Evolutionary conservation across 2,113 vertebrate species (phyloP).

Genomic region (Mastomys natalensis): DNA sequence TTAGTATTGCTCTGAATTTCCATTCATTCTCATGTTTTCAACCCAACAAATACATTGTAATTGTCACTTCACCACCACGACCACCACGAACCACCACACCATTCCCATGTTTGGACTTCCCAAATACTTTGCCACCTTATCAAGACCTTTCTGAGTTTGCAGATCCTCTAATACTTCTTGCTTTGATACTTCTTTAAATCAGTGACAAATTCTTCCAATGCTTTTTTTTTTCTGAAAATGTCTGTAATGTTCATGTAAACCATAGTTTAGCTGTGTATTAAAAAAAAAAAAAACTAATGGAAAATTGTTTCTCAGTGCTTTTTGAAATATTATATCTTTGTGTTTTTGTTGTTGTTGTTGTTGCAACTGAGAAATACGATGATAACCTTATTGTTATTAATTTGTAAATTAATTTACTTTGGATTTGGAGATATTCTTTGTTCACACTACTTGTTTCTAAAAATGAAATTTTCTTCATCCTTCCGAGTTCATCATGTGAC

Average conservation of each 20-base stretch:
- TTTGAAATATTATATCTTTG: conserved; percentile 18
- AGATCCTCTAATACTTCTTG: not conserved
- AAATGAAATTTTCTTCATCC: not conserved
- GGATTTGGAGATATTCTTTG: not conserved
- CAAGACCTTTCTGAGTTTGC: not conserved
- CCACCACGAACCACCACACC: not conserved
- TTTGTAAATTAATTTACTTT: not conserved
- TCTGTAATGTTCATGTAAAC: not conserved
- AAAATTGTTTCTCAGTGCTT: not conserved
- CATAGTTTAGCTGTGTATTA: conserved; percentile 32
- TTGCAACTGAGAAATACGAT: not conserved
- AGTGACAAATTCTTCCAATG: not conserved
- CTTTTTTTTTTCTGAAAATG: not conserved
- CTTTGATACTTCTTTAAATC: not conserved
- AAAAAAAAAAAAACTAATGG: conserved; percentile 51
- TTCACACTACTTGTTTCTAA: not conserved
- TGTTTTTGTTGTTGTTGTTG: not conserved
- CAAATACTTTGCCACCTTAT: not conserved
- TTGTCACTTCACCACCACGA: not conserved
- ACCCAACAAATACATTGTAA: not conserved
- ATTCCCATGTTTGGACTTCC: not conserved
- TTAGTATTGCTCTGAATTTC: not conserved
- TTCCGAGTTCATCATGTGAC: not conserved
- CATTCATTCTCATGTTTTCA: not conserved
- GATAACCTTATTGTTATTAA: not conserved